Percentiles rank a stretch among this genome's conserved stretches.
Evolutionary conservation across 2,113 vertebrate genomes (phyloP).

Genomic region (Sapayoa aenigma): DNA sequence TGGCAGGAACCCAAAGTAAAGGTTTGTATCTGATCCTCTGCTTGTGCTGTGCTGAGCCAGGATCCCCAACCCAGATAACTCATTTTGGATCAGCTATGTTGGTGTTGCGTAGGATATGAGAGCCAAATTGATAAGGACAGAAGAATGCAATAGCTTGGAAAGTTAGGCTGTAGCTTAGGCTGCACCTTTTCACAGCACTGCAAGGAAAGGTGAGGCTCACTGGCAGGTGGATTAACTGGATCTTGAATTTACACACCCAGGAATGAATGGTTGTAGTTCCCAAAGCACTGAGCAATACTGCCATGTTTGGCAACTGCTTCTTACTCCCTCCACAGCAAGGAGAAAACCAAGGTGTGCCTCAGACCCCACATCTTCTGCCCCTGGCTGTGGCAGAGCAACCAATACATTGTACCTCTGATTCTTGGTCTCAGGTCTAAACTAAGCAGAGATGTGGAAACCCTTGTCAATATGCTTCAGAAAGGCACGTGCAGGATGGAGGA

Average conservation of each 20-base stretch:
- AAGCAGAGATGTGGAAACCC: neutral
- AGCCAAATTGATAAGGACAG: neutral
- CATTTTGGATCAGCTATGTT: neutral
- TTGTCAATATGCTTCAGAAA: neutral
- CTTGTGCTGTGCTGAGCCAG: neutral
- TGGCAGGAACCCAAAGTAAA: constrained; percentile 40
- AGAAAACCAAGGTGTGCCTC: neutral
- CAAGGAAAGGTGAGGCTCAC: neutral
- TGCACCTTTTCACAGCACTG: neutral
- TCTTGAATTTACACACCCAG: neutral
- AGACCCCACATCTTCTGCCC: neutral
- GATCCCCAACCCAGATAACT: constrained; percentile 2
- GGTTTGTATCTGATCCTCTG: constrained; percentile 2
- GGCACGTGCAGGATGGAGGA: neutral
- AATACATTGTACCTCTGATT: neutral
- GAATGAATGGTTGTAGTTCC: neutral
- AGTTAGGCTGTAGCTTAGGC: neutral
- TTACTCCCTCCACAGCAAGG: neutral
- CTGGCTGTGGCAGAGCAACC: neutral
- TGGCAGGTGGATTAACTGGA: neutral
- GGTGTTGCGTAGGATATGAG: neutral
- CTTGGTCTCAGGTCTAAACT: neutral
- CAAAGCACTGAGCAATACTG: neutral
- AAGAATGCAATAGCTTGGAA: neutral
- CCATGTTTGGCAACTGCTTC: neutral